Evolutionary conservation across 1,140 invertebrate genomes (phyloP), one percentile per base, ranked within the genome.

Genomic region (Sminthurinus signatus): DNA sequence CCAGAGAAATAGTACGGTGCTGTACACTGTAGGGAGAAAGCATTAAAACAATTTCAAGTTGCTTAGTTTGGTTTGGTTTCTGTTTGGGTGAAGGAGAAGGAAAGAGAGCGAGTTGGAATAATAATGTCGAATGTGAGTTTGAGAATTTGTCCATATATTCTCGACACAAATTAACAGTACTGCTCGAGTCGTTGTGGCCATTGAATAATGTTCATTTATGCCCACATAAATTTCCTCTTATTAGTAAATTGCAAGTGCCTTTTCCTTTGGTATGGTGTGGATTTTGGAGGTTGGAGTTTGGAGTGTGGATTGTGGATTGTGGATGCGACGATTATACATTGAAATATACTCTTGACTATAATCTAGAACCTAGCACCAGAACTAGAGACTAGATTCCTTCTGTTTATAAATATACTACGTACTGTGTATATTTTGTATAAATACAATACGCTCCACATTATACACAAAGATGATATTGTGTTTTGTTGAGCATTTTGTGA

Each of bases 141-240:
- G 55, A 68, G 56, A 68, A 68, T 68, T 68, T 68, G 61, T 64
- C 62, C 62, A 64, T 68, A 68, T 68, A 68, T 68, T n/a, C 62
- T 68, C 62, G 61, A 68, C 66, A 68, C 51, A 61, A 66, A 66
- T 66, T 66, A 66, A 66, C n/a, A n/a, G n/a, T n/a, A n/a, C 64
- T 66, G 52, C 59, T 61, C 56, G 63, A 68, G 50, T 57, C 57
- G 60, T 68, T 68, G 65, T 56, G 65, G 65, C 65, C 61, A 64
- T 68, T 68, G 65, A 68, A 68, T 68, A 68, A 68, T 68, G 65
- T 68, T 68, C 65, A 68, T 64, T 69, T 69, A 65, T 62, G 67
- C 60, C 54, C 58, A 62, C 67, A 69, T 69, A 69, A 69, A 69
- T 69, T 69, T 62, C 46, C 59, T 55, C 62, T 69, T 68, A 68